Conservation (phyloP, 2,797 vertebrate genomes). For the Molossus alvarezi region DNA sequence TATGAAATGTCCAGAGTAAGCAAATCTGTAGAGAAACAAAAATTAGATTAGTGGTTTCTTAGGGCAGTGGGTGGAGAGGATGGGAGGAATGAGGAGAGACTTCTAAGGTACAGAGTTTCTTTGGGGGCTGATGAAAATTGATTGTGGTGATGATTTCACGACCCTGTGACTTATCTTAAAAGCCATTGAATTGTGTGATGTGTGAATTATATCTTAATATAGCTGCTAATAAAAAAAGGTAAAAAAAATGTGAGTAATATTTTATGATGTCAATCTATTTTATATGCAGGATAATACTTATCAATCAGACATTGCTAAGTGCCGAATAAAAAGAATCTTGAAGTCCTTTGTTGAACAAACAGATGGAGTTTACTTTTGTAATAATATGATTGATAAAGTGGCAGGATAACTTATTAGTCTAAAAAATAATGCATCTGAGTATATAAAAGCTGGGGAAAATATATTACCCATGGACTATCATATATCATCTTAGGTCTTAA, state of each 20-base stretch:
- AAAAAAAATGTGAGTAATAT: background rate
- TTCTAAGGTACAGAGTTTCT: background rate
- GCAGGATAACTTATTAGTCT: background rate
- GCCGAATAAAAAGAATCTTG: constrained; percentile 2
- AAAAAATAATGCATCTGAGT: background rate
- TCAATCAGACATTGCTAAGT: constrained; percentile 42
- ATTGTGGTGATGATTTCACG: too few species aligned
- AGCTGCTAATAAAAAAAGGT: background rate
- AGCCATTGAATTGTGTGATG: too few species aligned
- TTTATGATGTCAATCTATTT: constrained; percentile 39
- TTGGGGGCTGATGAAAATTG: too few species aligned
- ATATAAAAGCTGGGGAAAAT: background rate
- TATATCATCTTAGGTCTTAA: background rate
- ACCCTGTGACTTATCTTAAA: too few species aligned
- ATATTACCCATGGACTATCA: background rate
- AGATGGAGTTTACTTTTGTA: constrained; percentile 54
- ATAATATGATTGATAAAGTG: constrained; percentile 19
- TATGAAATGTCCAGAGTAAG: too few species aligned
- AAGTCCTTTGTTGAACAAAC: constrained; percentile 28
- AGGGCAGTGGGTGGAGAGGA: background rate
- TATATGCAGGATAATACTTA: background rate
- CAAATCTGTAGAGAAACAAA: background rate
- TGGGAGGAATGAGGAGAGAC: background rate
- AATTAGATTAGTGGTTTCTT: background rate
- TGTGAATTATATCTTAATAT: background rate